Conservation (phyloP, 2,113 vertebrate species). For the Phoxinus phoxinus region DNA sequence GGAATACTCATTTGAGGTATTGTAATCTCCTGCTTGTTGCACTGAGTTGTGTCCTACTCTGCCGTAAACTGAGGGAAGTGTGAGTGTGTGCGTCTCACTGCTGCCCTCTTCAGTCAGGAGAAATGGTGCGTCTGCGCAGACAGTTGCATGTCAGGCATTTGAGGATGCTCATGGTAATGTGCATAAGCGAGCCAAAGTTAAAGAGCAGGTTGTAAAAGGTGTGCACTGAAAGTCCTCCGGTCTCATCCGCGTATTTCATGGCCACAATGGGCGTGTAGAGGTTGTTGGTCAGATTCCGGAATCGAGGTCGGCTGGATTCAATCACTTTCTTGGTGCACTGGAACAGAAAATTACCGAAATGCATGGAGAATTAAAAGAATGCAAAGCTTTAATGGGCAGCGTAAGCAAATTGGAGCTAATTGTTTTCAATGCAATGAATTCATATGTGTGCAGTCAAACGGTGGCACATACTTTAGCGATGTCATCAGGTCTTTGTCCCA, state of each 20-base stretch:
- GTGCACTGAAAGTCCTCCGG: constrained; percentile 80
- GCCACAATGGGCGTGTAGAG: constrained; percentile 83
- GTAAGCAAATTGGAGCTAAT: background rate
- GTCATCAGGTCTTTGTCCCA: constrained; percentile 81
- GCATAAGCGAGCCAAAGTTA: constrained; percentile 81
- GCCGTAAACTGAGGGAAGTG: background rate
- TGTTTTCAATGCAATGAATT: background rate
- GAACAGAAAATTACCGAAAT: background rate
- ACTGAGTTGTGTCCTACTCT: background rate
- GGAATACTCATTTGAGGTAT: constrained; percentile 1
- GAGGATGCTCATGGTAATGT: constrained; percentile 76
- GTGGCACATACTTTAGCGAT: constrained; percentile 76
- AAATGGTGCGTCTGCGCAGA: constrained; percentile 76
- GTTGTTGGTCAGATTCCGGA: constrained; percentile 81
- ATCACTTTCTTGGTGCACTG: constrained; percentile 83
- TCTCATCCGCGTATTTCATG: constrained; percentile 82
- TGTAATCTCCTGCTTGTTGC: background rate
- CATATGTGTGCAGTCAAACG: background rate
- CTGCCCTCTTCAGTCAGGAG: constrained; percentile 73
- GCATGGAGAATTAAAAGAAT: background rate
- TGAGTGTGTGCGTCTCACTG: background rate
- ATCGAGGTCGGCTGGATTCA: constrained; percentile 77
- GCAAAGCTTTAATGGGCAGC: background rate
- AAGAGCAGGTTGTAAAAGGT: constrained; percentile 84
- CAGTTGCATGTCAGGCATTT: constrained; percentile 85